Base-by-base conservation (phyloP, 2,113 vertebrate species). In the Hiodon tergisus region DNA sequence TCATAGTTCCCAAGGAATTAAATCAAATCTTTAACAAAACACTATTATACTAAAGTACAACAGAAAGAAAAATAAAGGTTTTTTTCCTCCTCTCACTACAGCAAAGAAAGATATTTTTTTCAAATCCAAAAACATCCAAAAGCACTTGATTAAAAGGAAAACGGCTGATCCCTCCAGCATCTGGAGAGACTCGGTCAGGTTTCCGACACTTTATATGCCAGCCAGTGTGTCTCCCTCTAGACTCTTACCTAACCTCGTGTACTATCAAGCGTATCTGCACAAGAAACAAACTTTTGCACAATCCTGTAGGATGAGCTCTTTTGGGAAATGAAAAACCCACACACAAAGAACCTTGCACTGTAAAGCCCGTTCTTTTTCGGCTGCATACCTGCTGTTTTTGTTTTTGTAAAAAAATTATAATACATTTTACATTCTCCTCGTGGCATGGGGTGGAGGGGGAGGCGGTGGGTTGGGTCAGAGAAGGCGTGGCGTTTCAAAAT, bases 191-290 rank as follows among this genome's bases (percentile, higher is more conserved):
- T 52, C 14, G 70, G 31, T 63, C n/a, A 2, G 60, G 48, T 63
- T 74, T 54, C 61, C 48, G 55, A 65, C 52, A n/a, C 60, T 71
- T 5, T 71, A 71, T 57, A 54, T 73, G 51, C 11, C 51, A 55
- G 61, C 10, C 53, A 46, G 52, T 5, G 6, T 46, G 68, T n/a
- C 73, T 67, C 73, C 65, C 46, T 17, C 31, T 4, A 11, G 55
- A 31, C 70, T 50, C 65, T 75, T 67, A 68, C 17, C 58, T 17
- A 75, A 59, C 46, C 14, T 58, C 54, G 46, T 10, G 11, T 50
- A 16, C 11, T n/a, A 17, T 14, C 46, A 58, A 71, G 70, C 57
- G 8, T 5, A 31, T 5, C 58, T 16, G 53, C 53, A 57, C 31
- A 55, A 55, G 16, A 50, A 48, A 60, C 67, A 52, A 66, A 48